phyloP scores from a whole-genome alignment of 2,888 invertebrate genomes.

The Platycheirus albimanus region DNA sequence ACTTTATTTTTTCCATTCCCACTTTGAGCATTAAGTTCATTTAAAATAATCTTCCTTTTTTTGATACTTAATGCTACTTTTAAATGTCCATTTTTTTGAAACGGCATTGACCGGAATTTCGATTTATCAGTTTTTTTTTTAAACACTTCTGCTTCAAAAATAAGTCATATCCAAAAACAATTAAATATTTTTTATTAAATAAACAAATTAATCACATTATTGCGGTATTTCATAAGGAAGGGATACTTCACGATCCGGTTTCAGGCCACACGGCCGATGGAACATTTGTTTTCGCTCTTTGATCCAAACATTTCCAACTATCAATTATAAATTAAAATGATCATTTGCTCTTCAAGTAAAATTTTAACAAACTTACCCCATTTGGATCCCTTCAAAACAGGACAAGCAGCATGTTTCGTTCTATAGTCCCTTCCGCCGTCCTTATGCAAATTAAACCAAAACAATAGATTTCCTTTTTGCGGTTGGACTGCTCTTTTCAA shows the following conservation, averaged over 20 bases:
- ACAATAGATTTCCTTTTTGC: slow-evolving; percentile 85
- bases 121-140: too few relatives aligned
- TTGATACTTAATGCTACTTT: too few relatives aligned
- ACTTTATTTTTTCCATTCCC: too few relatives aligned
- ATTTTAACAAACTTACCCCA: slow-evolving; percentile 60
- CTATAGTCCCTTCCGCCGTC: slow-evolving; percentile 79
- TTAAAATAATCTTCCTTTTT: too few relatives aligned
- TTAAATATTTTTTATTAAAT: slow-evolving; percentile 13
- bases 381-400: slow-evolving; percentile 80
- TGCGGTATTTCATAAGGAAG: slow-evolving; percentile 71
- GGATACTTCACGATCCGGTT: slow-evolving; percentile 78
- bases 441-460: slow-evolving; percentile 80
- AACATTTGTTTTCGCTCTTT: slow-evolving; percentile 92
- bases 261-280: slow-evolving; percentile 83
- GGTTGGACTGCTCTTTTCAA: slow-evolving; percentile 93
- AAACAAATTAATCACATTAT: slow-evolving; percentile 3
- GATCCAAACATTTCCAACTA: slow-evolving; percentile 94
- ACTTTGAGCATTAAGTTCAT: too few relatives aligned
- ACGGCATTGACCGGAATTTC: too few relatives aligned
- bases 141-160: too few relatives aligned
- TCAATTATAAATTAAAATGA: neutral
- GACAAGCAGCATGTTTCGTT: slow-evolving; percentile 80
- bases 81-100: too few relatives aligned
- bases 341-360: too few relatives aligned
- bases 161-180: too few relatives aligned